phyloP scores from a whole-genome alignment of 2,888 invertebrate genomes.

The Allolobophora icterica region DNA sequence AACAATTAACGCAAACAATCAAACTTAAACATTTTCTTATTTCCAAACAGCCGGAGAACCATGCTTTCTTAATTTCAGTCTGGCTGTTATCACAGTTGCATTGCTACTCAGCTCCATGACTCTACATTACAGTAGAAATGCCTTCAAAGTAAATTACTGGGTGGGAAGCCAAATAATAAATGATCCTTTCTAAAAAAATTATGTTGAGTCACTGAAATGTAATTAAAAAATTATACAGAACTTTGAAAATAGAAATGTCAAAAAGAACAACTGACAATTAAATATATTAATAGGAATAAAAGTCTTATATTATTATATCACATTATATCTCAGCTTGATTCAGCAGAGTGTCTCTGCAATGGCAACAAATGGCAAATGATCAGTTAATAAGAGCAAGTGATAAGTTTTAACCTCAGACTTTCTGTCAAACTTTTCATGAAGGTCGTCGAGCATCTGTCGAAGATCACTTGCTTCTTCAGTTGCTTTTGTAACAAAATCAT shows the following conservation, averaged over 20 bases:
- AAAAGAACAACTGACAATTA: background rate
- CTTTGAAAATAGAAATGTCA: background rate
- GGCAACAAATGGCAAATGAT: background rate
- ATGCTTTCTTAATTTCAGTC: background rate
- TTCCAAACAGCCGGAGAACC: background rate
- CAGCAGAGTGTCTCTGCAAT: background rate
- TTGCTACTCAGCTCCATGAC: too few species aligned
- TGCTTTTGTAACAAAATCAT: constrained; percentile 12
- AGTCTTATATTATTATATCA: too few species aligned
- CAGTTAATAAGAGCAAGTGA: background rate
- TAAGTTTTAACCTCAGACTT: constrained; percentile 14
- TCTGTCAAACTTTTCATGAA: constrained; percentile 12
- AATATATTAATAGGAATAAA: background rate
- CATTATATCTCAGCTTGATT: background rate
- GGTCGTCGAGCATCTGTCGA: constrained; percentile 14
- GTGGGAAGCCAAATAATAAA: background rate
- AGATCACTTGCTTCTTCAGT: constrained; percentile 1
- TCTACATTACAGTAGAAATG: too few species aligned
- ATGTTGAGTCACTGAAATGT: background rate
- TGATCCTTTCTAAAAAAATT: background rate
- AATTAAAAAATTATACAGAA: background rate
- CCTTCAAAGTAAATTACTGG: background rate
- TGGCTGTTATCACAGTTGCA: too few species aligned
- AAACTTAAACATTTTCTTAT: background rate
- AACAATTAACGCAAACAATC: background rate